Base-by-base conservation (phyloP, 37 sponge, comb jelly and placozoan genomes). In the Crambe crambe region DNA sequence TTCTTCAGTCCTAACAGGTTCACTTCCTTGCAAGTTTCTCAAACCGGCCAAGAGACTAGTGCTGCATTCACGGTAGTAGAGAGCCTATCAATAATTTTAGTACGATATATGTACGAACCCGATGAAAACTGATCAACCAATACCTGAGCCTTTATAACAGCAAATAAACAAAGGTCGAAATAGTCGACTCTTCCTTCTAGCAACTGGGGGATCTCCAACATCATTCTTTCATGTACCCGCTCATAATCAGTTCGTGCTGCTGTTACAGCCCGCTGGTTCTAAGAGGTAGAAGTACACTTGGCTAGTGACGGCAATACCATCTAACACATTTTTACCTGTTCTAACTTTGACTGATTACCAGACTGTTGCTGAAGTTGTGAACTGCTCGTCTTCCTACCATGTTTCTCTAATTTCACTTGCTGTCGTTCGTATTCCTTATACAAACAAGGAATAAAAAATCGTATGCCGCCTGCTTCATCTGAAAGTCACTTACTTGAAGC, bases 151-250 rank as follows among this genome's bases (percentile, higher is more conserved):
- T 80, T 70, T 21, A 87, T 80, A 15, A 65, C 63, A 37, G 92
- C 87, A 29, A 66, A 26, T 34, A 92, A 57, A 80, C 88, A 92
- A 41, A 76, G 85, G 10, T 81, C 85, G 63, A 84, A 84, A 42
- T 84, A 87, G 18, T 20, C 78, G 21, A 87, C 68, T 70, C 92
- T 73, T 10, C 56, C 78, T 1, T 87, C 80, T 56, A 66, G 75
- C 74, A 92, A 58, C 66, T 87, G 56, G 1, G 92, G 92, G n/a
- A 92, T 39, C 61, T 92, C 92, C 58, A 77, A 41, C 83, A 79
- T 89, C 27, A 89, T 41, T 29, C 84, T 61, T 1, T 56, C 30
- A 58, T 89, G 82, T 4, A 83, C 56, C 2, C 75, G 43, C 44
- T 89, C 89, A 79, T 83, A 89, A 37, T 89, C 89, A 56, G 80